Conservation (phyloP, 1,140 invertebrate genomes). For the Drosophila lacertosa region DNA sequence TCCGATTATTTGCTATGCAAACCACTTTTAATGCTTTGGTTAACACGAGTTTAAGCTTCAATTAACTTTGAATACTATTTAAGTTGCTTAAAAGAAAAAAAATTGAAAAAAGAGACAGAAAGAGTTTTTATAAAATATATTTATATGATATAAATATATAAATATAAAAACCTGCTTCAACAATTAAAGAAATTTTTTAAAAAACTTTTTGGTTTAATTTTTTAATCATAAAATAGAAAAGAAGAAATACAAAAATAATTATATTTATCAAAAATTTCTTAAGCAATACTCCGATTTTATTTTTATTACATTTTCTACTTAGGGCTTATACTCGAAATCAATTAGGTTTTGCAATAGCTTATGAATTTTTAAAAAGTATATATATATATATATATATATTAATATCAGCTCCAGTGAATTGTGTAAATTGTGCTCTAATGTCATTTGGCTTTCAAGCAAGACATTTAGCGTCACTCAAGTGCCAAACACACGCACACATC, state of each 20-base stretch:
- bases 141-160: no score
- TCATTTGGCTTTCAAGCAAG: constrained; percentile 27
- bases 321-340: not conserved
- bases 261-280: no score
- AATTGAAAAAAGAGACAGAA: no score
- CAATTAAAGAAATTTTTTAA: no score
- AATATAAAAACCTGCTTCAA: no score
- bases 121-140: no score
- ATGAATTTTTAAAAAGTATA: not conserved
- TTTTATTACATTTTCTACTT: constrained; percentile 5
- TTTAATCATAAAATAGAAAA: no score
- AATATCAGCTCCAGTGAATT: constrained; percentile 14
- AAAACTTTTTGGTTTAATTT: no score
- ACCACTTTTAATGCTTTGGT: not conserved
- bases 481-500: constrained; percentile 9
- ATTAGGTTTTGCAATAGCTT: no score
- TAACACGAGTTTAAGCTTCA: not conserved
- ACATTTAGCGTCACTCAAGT: constrained; percentile 35
- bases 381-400: no score
- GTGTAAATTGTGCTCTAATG: constrained; percentile 32
- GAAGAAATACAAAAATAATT: no score
- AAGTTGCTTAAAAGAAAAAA: not conserved
- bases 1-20: not conserved
- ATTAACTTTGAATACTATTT: not conserved
- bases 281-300: no score